Percentiles rank a stretch among this genome's conserved stretches.
Conservation (phyloP, 2,888 invertebrate species). For the Lissocephala sabroskyi region DNA sequence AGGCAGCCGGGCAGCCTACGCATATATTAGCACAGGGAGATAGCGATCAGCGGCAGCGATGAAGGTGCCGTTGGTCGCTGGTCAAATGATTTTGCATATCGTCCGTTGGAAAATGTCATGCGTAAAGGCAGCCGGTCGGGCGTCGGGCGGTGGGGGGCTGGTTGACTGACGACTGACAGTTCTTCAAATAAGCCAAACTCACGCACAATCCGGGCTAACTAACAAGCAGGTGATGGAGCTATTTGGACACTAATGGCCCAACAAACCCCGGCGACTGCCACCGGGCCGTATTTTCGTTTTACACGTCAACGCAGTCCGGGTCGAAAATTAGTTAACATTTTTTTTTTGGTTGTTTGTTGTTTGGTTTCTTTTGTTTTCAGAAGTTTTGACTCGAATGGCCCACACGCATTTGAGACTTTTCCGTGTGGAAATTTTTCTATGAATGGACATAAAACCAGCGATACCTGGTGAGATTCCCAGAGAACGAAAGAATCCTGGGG, state of each 20-base stretch:
- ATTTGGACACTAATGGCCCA: neutral
- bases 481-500: too few species aligned
- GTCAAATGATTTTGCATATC: slow-evolving; percentile 61
- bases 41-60: slow-evolving; percentile 40
- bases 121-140: slow-evolving; percentile 6
- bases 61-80: slow-evolving; percentile 13
- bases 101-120: slow-evolving; percentile 34
- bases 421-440: too few species aligned
- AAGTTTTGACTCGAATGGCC: slow-evolving; percentile 20
- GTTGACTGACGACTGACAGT: slow-evolving; percentile 64
- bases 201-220: slow-evolving; percentile 38
- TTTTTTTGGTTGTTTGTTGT: slow-evolving; percentile 5
- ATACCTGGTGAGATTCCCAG: too few species aligned
- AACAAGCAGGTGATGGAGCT: slow-evolving; percentile 46
- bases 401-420: slow-evolving; percentile 9
- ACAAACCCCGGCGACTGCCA: too few species aligned
- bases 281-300: neutral
- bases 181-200: slow-evolving; percentile 47
- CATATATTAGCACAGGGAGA: slow-evolving; percentile 59
- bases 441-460: too few species aligned
- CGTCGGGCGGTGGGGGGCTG: slow-evolving; percentile 2
- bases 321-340: slow-evolving; percentile 61
- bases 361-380: slow-evolving; percentile 13
- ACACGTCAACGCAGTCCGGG: slow-evolving; percentile 63
- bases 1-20: slow-evolving; percentile 28